phyloP scores from a whole-genome alignment of 2,888 invertebrate species.

The Chesias legatella region DNA sequence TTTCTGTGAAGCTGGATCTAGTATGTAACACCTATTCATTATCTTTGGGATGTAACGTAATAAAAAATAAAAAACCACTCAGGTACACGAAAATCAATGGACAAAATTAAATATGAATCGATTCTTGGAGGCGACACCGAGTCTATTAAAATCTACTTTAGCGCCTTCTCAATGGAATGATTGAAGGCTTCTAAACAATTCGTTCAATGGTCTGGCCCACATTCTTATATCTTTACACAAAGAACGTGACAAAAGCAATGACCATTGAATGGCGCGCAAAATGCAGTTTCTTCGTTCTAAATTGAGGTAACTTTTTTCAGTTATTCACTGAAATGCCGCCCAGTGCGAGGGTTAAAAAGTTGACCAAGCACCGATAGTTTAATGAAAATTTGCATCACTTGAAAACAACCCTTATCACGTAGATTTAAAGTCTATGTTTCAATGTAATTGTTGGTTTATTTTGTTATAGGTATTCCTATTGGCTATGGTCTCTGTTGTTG shows the following conservation, averaged over 20 bases:
- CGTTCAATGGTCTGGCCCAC: conserved; percentile 71
- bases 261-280: conserved; percentile 60
- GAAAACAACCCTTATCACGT: conserved; percentile 20
- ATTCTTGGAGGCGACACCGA: conserved; percentile 68
- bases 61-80: conserved; percentile 36
- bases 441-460: conserved; percentile 16
- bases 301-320: conserved; percentile 71
- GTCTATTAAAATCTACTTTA: conserved; percentile 78
- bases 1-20: not conserved
- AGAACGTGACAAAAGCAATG: conserved; percentile 60
- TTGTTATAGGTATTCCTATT: conserved; percentile 61
- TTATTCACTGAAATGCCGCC: conserved; percentile 66
- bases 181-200: conserved; percentile 75
- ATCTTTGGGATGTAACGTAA: conserved; percentile 19
- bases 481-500: conserved; percentile 54
- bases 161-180: conserved; percentile 76
- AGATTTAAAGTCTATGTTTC: conserved; percentile 21
- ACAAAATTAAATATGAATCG: conserved; percentile 62
- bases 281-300: conserved; percentile 57
- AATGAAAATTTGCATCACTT: not conserved
- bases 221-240: conserved; percentile 74
- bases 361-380: conserved; percentile 15
- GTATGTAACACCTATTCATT: too few species aligned
- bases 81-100: conserved; percentile 59
- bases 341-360: conserved; percentile 46